These are phyloP conservation scores for Leptobrachium ailaonicum DNA, from an alignment of 2,113 vertebrate genomes.

Conservation along the genomic window DNA sequence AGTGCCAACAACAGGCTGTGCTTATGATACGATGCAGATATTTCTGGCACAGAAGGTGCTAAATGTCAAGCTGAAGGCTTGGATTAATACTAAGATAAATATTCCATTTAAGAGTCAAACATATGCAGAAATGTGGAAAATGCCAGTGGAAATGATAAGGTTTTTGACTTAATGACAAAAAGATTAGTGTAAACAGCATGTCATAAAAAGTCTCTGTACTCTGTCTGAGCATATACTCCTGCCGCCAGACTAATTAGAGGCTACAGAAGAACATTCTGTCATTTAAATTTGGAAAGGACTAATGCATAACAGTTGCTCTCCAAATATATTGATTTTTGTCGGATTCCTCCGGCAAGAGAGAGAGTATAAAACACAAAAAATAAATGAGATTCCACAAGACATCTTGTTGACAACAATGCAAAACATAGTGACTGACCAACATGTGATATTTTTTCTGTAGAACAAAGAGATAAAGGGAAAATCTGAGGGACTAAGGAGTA, in stretches of 20 bases:
- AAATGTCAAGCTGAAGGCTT: neutral
- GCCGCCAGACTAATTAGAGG: conserved; percentile 17
- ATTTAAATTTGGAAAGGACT: neutral
- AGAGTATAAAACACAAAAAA: neutral
- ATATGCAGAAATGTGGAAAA: neutral
- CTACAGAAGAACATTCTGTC: conserved; percentile 12
- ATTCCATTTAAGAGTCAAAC: neutral
- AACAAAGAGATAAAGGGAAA: too few species aligned
- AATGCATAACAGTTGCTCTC: neutral
- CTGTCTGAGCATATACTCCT: neutral
- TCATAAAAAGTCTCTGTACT: conserved; percentile 12
- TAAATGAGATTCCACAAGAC: too few species aligned
- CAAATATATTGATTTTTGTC: neutral
- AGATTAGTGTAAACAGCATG: conserved; percentile 20
- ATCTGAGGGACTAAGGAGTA: too few species aligned
- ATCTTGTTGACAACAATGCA: neutral
- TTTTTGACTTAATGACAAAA: conserved; percentile 8
- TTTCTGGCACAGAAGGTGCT: neutral
- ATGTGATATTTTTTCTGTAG: too few species aligned
- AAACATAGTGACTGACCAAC: neutral
- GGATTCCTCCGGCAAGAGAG: neutral
- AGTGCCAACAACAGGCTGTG: neutral
- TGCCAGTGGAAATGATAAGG: neutral
- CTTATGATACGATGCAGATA: neutral
- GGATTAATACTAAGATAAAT: neutral